phyloP scores from a whole-genome alignment of 2,888 invertebrate species.

The Hypercompe scribonia region DNA sequence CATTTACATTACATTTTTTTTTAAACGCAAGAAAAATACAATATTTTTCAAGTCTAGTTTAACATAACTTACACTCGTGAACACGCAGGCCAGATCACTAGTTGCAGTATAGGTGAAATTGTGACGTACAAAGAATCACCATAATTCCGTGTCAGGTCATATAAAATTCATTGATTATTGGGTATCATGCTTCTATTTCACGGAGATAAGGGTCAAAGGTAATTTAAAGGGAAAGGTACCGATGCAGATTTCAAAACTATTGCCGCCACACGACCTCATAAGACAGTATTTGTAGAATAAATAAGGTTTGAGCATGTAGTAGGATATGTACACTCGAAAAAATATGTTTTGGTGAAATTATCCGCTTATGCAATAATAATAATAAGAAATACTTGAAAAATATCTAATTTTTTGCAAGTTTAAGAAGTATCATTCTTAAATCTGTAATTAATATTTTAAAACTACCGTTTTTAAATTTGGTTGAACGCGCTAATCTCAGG shows the following conservation, averaged over 20 bases:
- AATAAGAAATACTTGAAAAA: too few relatives aligned
- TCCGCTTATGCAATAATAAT: too few relatives aligned
- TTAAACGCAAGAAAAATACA: too few relatives aligned
- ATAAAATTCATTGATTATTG: constrained; percentile 17
- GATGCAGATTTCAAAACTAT: constrained; percentile 48
- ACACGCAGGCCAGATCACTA: background rate
- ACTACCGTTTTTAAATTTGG: too few relatives aligned
- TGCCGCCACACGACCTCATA: constrained; percentile 50
- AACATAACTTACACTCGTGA: background rate
- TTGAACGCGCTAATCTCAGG: too few relatives aligned
- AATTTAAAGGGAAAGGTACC: constrained; percentile 30
- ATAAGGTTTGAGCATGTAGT: constrained; percentile 43
- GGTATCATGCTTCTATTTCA: background rate
- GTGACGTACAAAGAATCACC: constrained; percentile 14
- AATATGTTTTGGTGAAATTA: background rate
- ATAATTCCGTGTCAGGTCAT: constrained; percentile 20
- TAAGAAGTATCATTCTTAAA: too few relatives aligned
- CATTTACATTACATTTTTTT: too few relatives aligned
- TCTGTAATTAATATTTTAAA: too few relatives aligned
- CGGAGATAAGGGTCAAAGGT: constrained; percentile 9
- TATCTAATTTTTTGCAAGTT: too few relatives aligned
- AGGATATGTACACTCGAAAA: constrained; percentile 27
- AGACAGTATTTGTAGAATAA: constrained; percentile 41
- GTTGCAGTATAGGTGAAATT: constrained; percentile 4
- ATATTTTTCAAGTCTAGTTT: too few relatives aligned